Evolutionary conservation across 2,888 invertebrate species (phyloP).

Genomic region (Choreutis nemorana): DNA sequence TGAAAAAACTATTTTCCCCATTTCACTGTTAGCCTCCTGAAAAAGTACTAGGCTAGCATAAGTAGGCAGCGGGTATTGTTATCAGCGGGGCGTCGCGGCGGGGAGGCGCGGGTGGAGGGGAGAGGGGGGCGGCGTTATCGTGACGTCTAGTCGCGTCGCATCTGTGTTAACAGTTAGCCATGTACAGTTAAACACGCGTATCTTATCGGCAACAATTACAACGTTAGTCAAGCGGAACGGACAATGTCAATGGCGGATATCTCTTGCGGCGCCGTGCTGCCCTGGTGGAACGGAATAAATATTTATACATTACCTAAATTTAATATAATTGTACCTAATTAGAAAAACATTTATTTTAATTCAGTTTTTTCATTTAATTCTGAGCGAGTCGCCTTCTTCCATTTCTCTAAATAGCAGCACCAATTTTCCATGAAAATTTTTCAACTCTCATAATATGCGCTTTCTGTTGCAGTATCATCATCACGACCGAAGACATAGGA

Average conservation of each 20-base stretch:
- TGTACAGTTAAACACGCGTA: slow-evolving; percentile 33
- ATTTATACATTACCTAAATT: no score
- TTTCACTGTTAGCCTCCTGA: slow-evolving; percentile 38
- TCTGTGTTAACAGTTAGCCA: slow-evolving; percentile 23
- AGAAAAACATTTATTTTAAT: no score
- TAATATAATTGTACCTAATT: slow-evolving; percentile 25
- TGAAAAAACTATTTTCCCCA: slow-evolving; percentile 44
- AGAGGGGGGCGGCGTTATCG: slow-evolving; percentile 24
- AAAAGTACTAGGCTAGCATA: slow-evolving; percentile 58
- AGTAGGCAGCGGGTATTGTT: slow-evolving; percentile 42
- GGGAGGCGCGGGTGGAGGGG: slow-evolving; percentile 16
- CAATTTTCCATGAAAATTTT: no score
- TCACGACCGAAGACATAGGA: no score
- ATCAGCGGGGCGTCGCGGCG: slow-evolving; percentile 30
- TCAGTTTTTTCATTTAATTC: no score
- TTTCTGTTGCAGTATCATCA: no score
- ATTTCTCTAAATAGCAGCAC: no score
- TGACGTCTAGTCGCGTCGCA: slow-evolving; percentile 29
- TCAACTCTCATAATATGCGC: no score
- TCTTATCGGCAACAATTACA: slow-evolving; percentile 47
- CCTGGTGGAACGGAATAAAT: slow-evolving; percentile 35
- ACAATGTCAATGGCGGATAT: slow-evolving; percentile 19
- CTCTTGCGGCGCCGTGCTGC: slow-evolving; percentile 20
- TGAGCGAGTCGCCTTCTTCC: background rate
- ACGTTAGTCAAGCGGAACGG: slow-evolving; percentile 14